A percentile compares a stretch with the other conserved stretches of the same genome.
phyloP scores from a whole-genome alignment of 2,797 vertebrate genomes.

The Clarias pachynema region DNA sequence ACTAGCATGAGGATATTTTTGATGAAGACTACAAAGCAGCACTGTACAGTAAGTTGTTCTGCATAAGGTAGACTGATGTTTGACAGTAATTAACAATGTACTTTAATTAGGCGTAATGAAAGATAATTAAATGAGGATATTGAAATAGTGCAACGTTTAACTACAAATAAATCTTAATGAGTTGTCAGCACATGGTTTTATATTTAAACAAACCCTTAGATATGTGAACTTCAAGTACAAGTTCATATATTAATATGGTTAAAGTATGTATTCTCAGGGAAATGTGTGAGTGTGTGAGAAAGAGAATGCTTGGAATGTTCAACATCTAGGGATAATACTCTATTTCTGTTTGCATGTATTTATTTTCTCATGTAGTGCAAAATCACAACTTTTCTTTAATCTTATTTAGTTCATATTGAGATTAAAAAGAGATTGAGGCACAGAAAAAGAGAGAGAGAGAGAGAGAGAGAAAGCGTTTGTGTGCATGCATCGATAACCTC shows the following conservation, averaged over 20 bases:
- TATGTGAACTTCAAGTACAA: neutral
- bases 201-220: neutral
- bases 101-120: neutral
- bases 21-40: neutral
- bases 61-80: neutral
- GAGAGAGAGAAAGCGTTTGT: neutral
- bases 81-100: too few relatives aligned
- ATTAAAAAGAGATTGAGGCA: neutral
- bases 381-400: conserved; percentile 69
- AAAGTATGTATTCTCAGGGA: neutral
- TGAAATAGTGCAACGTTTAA: conserved; percentile 6
- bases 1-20: neutral
- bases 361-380: conserved; percentile 62
- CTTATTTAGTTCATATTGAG: conserved; percentile 9
- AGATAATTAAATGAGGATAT: neutral
- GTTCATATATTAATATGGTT: conserved; percentile 15
- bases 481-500: conserved; percentile 65
- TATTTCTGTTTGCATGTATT: neutral
- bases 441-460: neutral
- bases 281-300: neutral
- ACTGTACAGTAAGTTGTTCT: neutral
- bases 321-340: neutral
- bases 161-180: conserved; percentile 16
- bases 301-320: neutral
- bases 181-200: neutral